These are phyloP conservation scores for Tretioscincus oriximinensis DNA, from an alignment of 2,113 vertebrate species.

Conservation along the genomic window DNA sequence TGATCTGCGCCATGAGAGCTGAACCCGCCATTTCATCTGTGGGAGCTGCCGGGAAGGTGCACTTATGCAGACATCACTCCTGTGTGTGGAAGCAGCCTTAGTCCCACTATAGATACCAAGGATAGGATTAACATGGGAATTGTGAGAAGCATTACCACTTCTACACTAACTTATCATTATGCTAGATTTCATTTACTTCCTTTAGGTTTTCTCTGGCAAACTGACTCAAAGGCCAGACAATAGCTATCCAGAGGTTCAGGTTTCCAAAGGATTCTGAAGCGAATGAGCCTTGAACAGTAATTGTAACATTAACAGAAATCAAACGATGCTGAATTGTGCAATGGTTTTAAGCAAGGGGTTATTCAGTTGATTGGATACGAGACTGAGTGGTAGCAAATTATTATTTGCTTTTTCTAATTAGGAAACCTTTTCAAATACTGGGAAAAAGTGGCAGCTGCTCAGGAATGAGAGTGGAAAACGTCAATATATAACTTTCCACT, in stretches of 20 bases:
- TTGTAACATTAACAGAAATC: conserved; percentile 56
- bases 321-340: conserved; percentile 64
- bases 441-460: conserved; percentile 10
- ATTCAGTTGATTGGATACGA: conserved; percentile 34
- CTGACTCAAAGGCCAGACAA: conserved; percentile 67
- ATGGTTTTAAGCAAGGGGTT: neutral
- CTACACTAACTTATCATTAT: conserved; percentile 23
- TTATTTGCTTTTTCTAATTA: neutral
- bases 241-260: conserved; percentile 49
- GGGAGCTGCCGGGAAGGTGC: too few relatives aligned
- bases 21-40: too few relatives aligned
- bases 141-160: conserved; percentile 42
- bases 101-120: neutral
- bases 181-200: neutral
- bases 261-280: conserved; percentile 57
- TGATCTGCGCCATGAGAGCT: too few relatives aligned
- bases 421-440: conserved; percentile 24
- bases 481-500: conserved; percentile 3
- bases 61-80: too few relatives aligned
- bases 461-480: conserved; percentile 5
- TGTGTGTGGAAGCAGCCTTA: neutral
- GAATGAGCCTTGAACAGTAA: conserved; percentile 69
- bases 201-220: conserved; percentile 37
- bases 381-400: neutral
- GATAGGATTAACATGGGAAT: conserved; percentile 14